Conservation (phyloP, 1,140 invertebrate species). For the Aleiodes sp. region DNA sequence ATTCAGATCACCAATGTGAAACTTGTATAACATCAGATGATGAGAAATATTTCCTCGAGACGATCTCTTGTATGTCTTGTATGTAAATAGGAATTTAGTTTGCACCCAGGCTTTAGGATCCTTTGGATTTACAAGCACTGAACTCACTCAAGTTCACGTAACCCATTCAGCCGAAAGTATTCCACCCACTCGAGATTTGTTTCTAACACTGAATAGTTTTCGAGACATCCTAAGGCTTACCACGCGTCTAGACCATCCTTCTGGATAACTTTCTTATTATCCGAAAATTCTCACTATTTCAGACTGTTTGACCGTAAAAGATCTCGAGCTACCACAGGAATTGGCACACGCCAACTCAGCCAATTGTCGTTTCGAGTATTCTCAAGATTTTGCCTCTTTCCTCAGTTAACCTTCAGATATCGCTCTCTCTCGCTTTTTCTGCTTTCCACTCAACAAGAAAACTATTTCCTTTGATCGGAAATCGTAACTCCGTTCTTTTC, state of each 20-base stretch:
- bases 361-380: neutral
- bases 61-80: conserved; percentile 37
- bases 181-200: neutral
- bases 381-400: neutral
- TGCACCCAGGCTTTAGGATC: conserved; percentile 37
- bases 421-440: no score
- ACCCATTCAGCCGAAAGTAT: neutral
- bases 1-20: neutral
- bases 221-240: neutral
- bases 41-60: conserved; percentile 16
- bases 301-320: neutral
- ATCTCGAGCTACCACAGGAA: neutral
- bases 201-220: neutral
- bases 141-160: conserved; percentile 19
- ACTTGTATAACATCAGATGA: conserved; percentile 14
- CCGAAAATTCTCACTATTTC: no score
- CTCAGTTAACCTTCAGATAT: neutral
- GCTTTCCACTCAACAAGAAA: neutral
- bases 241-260: neutral
- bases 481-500: neutral
- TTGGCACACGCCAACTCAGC: neutral
- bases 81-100: conserved; percentile 52
- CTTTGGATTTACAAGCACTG: conserved; percentile 38
- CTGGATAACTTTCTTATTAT: neutral
- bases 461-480: conserved; percentile 23